Conservation (phyloP, 2,113 vertebrate genomes). For the Furnarius figulus region DNA sequence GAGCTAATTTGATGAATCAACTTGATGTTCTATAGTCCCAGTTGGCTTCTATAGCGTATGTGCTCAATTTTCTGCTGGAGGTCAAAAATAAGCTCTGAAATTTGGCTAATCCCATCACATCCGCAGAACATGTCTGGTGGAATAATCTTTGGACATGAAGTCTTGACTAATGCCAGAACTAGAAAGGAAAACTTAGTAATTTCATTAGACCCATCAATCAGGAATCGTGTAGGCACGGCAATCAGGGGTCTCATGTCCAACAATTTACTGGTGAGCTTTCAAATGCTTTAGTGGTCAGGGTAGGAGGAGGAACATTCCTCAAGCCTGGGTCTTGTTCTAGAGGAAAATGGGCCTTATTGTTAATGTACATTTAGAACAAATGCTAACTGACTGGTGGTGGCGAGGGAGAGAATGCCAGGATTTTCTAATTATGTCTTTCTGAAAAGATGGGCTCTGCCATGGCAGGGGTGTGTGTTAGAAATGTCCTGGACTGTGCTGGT, state of each 20-base stretch:
- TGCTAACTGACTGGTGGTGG: conserved; percentile 15
- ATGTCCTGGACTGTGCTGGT: neutral
- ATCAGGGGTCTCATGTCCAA: conserved; percentile 47
- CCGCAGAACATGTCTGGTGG: conserved; percentile 66
- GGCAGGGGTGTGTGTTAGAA: neutral
- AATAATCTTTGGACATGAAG: conserved; percentile 71
- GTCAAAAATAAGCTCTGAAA: conserved; percentile 86
- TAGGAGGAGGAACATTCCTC: conserved; percentile 56
- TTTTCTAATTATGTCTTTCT: conserved; percentile 49
- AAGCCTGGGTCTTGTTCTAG: conserved; percentile 53
- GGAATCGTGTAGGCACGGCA: neutral
- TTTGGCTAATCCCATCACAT: conserved; percentile 80
- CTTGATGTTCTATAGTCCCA: conserved; percentile 85
- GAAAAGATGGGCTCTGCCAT: neutral
- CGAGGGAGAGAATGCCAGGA: conserved; percentile 40
- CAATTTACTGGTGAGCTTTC: conserved; percentile 37
- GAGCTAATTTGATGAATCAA: conserved; percentile 97
- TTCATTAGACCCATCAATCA: conserved; percentile 64
- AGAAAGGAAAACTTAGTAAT: conserved; percentile 64
- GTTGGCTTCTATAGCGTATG: conserved; percentile 80
- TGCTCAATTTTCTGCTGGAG: conserved; percentile 82
- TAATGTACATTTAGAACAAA: conserved; percentile 33
- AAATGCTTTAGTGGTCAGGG: conserved; percentile 57
- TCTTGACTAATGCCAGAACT: conserved; percentile 70
- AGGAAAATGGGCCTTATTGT: conserved; percentile 62